A percentile compares a stretch with the other conserved stretches of the same genome.
phyloP scores from a whole-genome alignment of 2,888 invertebrate genomes.

The Drosophila fulvimacula region DNA sequence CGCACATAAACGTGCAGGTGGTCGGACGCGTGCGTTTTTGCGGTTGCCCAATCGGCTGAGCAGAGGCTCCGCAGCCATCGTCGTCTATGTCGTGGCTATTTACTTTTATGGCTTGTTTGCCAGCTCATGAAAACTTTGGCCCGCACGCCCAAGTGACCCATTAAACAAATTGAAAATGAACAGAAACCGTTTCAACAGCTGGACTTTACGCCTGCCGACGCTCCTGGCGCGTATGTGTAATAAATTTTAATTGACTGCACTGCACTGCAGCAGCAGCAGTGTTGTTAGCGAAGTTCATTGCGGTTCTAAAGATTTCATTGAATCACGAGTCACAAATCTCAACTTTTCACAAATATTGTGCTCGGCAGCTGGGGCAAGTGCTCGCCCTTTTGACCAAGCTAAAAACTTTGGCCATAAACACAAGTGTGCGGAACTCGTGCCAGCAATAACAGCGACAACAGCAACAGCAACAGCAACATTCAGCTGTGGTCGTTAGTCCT shows the following conservation, averaged over 20 bases:
- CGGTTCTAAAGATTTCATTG: slow-evolving; percentile 52
- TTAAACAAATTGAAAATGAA: slow-evolving; percentile 78
- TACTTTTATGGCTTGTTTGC: slow-evolving; percentile 77
- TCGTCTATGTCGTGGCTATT: slow-evolving; percentile 49
- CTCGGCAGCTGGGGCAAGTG: slow-evolving; percentile 29
- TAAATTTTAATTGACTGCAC: slow-evolving; percentile 77
- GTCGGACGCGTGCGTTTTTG: slow-evolving; percentile 50
- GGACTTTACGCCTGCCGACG: slow-evolving; percentile 31
- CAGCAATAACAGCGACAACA: slow-evolving; percentile 32
- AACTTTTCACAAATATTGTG: slow-evolving; percentile 41
- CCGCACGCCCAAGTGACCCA: slow-evolving; percentile 74
- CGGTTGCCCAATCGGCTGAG: slow-evolving; percentile 22
- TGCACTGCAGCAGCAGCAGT: slow-evolving; percentile 61
- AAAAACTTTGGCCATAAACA: slow-evolving; percentile 70
- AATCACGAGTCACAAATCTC: slow-evolving; percentile 59
- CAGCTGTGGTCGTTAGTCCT: slow-evolving; percentile 28
- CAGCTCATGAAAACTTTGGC: slow-evolving; percentile 70
- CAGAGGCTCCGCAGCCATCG: slow-evolving; percentile 9
- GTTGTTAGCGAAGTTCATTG: slow-evolving; percentile 55
- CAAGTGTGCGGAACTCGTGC: slow-evolving; percentile 56
- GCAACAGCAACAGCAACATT: slow-evolving; percentile 25
- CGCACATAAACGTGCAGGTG: slow-evolving; percentile 58
- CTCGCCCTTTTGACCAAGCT: slow-evolving; percentile 26
- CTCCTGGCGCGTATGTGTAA: slow-evolving; percentile 67
- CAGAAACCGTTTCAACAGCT: slow-evolving; percentile 34